Conservation (phyloP, 2,888 invertebrate species). For the Tenthredo distinguenda region DNA sequence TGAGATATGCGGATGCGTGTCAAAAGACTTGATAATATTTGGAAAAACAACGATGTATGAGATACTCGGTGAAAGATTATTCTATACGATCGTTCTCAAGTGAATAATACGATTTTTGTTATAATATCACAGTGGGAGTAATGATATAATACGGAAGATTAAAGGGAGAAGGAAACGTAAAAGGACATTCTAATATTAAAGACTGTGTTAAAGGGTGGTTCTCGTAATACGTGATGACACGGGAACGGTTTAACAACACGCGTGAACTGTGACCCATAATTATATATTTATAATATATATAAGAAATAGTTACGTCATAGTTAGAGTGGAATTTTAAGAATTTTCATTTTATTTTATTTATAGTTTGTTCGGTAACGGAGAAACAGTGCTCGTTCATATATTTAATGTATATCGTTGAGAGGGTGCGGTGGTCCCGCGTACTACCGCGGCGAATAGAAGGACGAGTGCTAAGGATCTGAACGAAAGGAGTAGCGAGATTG, state of each 20-base stretch:
- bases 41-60: not conserved
- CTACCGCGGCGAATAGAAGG: not conserved
- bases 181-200: not conserved
- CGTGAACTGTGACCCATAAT: slow-evolving; percentile 41
- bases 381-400: not conserved
- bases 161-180: not conserved
- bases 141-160: not conserved
- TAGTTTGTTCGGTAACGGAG: not conserved
- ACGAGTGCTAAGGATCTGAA: not conserved
- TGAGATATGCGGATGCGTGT: too few relatives aligned
- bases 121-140: not conserved
- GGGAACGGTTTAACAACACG: slow-evolving; percentile 4
- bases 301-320: not conserved
- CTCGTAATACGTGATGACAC: slow-evolving; percentile 2
- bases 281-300: not conserved
- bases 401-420: slow-evolving; percentile 21
- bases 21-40: too few relatives aligned
- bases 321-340: not conserved
- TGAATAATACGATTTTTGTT: not conserved
- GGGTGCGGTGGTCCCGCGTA: slow-evolving; percentile 1
- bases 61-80: not conserved
- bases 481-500: not conserved
- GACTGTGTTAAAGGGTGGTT: not conserved
- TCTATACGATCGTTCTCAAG: not conserved
- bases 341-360: not conserved